Percentiles rank a stretch among this genome's conserved stretches.
Conservation (phyloP, 1,140 invertebrate genomes). For the Diabrotica virgifera region DNA sequence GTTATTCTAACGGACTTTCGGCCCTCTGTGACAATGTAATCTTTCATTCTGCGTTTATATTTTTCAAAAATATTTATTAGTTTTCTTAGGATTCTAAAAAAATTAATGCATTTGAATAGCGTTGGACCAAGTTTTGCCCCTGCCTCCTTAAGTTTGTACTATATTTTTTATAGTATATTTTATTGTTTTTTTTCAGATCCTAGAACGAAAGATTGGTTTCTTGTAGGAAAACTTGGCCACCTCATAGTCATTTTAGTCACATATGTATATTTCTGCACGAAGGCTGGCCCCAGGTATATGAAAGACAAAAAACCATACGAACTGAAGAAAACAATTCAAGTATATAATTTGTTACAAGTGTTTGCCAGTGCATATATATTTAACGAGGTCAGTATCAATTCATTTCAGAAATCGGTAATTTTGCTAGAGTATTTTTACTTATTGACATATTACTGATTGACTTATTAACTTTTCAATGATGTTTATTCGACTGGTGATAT, state of each 20-base stretch:
- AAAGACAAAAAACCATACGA: constrained; percentile 78
- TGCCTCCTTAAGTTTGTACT: too few relatives aligned
- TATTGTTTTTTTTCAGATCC: constrained; percentile 68
- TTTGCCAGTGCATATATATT: constrained; percentile 70
- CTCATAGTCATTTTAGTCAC: constrained; percentile 68
- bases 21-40: too few relatives aligned
- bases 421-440: too few relatives aligned
- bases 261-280: constrained; percentile 75
- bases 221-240: constrained; percentile 77
- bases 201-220: constrained; percentile 79
- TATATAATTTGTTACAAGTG: constrained; percentile 81
- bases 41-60: too few relatives aligned
- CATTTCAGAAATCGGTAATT: not conserved
- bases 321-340: constrained; percentile 69
- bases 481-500: too few relatives aligned
- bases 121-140: too few relatives aligned
- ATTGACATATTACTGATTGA: too few relatives aligned
- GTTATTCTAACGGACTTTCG: too few relatives aligned
- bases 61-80: too few relatives aligned
- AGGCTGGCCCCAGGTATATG: constrained; percentile 79
- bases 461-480: too few relatives aligned
- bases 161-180: not conserved
- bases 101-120: too few relatives aligned
- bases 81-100: too few relatives aligned
- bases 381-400: constrained; percentile 57